A percentile compares a stretch with the other conserved stretches of the same genome.
These are phyloP conservation scores for Timema cristinae DNA, from an alignment of 2,888 invertebrate species.

Conservation along the genomic window DNA sequence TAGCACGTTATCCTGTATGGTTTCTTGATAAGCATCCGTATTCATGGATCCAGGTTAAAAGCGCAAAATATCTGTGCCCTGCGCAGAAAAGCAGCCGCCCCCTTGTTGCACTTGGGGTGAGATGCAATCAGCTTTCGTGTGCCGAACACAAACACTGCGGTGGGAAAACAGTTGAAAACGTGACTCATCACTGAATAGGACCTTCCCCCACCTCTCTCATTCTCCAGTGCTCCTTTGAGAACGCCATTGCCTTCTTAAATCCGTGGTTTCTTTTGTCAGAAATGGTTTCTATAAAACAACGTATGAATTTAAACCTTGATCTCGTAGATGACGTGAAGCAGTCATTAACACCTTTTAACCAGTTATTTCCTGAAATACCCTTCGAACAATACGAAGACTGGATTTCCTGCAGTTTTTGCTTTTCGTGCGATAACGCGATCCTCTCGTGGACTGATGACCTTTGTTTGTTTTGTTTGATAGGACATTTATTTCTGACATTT, in stretches of 20 bases:
- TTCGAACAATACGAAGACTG: background rate
- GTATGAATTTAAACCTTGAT: background rate
- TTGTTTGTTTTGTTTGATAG: no score
- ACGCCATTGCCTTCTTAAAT: background rate
- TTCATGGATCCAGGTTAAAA: background rate
- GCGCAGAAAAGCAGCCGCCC: slow-evolving; percentile 1
- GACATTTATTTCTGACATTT: no score
- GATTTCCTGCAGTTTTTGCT: slow-evolving; percentile 4
- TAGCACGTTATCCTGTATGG: background rate
- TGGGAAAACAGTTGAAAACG: no score
- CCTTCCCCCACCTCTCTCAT: slow-evolving; percentile 2
- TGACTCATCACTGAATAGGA: slow-evolving; percentile 6
- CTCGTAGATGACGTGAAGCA: background rate
- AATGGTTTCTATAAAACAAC: background rate
- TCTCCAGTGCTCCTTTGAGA: background rate
- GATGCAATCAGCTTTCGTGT: background rate
- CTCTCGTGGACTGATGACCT: slow-evolving; percentile 5
- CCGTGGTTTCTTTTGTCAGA: background rate
- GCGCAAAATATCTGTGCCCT: background rate
- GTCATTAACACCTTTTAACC: background rate
- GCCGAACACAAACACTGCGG: background rate
- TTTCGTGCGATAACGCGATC: background rate
- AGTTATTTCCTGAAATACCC: background rate
- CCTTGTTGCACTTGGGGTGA: slow-evolving; percentile 5
- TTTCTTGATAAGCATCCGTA: background rate